Conservation (phyloP, 2,113 vertebrate genomes). For the Crypturellus undulatus region DNA sequence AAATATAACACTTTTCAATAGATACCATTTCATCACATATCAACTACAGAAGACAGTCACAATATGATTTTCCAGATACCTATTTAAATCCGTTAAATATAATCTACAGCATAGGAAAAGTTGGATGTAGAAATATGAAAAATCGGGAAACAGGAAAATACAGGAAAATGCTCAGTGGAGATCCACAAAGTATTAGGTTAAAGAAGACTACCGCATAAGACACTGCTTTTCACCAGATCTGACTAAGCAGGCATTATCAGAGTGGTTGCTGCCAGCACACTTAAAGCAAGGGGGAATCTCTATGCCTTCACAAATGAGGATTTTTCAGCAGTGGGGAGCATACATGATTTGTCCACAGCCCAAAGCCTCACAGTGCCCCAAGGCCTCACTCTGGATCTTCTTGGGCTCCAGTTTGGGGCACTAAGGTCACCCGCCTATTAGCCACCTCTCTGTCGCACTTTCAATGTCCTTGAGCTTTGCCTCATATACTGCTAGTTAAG, state of each 20-base stretch:
- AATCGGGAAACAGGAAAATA: too few species aligned
- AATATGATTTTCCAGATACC: neutral
- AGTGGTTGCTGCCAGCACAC: neutral
- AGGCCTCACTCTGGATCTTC: neutral
- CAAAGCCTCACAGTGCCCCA: neutral
- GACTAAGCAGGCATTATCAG: neutral
- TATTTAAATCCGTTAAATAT: neutral
- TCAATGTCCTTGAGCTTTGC: neutral
- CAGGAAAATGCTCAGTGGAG: neutral
- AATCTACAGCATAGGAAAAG: neutral
- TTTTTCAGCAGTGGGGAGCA: neutral
- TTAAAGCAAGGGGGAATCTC: neutral
- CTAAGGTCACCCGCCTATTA: neutral
- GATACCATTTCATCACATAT: neutral
- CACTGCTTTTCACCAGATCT: neutral
- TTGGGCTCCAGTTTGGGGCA: neutral
- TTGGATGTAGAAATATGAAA: too few species aligned
- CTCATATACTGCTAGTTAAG: neutral
- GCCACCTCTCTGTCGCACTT: neutral
- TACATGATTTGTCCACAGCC: neutral
- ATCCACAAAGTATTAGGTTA: neutral
- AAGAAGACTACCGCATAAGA: neutral
- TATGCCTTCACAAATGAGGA: slow-evolving; percentile 19
- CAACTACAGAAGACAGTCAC: neutral
- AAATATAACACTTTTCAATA: neutral